Base-by-base conservation (phyloP, 2,888 invertebrate genomes). In the Masnerella sp. region DNA sequence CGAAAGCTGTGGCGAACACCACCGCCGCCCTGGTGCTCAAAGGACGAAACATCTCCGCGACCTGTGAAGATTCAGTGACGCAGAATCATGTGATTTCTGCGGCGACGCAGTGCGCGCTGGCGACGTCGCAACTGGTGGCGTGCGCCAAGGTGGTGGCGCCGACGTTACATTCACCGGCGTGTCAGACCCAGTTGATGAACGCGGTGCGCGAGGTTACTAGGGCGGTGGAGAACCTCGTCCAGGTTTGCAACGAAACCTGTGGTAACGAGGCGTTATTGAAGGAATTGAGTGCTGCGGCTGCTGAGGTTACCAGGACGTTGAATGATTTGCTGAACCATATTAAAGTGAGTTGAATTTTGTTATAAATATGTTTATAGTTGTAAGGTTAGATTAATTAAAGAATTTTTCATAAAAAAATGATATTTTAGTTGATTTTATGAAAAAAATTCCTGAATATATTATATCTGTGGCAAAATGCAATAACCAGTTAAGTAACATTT, bases 1-100 rank as follows among this genome's bases (percentile, higher is more conserved):
- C 99, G 4, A 99, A 99, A 88, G 96, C 96, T 0, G 99, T 99
- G 22, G 99, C 99, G 36, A 99, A 98, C 86, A 96, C 98, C 1
- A 98, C 99, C 0, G 99, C 99, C 0, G 96, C 96, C 0, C 89
- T 99, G 52, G 99, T 99, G 1, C 90, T 99, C 58, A 96, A 96
- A 85, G 98, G 99, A 0, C 98, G 99, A 89, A 95, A 96, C 81
- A 97, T 99, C 75, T 98, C 99, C 0, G 95, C 96, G 0, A 95
- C 95, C 77, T 95, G 95, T 83, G 91, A 92, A 45, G 93, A 94
- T 81, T 94, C 94, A 76, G 92, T 91, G 30, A 91, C 93, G 22
- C 95, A 96, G 88, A 95, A 96, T 87, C 90, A 90, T 80, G 96
- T 99, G 43, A 98, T 99, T 79, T 95, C 96, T 0, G 96, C 97